Conservation (phyloP, 2,888 invertebrate species). For the Rhamphomyia laevipes region DNA sequence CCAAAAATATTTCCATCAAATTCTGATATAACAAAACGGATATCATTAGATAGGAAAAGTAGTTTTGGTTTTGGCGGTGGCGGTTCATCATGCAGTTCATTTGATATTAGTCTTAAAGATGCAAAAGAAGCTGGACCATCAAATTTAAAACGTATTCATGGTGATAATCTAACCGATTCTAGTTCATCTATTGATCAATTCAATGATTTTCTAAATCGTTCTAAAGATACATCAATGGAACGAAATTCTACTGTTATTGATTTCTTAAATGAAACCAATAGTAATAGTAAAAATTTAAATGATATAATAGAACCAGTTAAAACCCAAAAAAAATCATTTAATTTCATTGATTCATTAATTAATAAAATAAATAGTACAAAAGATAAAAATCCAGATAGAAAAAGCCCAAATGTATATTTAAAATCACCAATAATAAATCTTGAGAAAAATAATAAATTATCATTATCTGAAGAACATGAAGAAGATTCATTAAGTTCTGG, state of each 20-base stretch:
- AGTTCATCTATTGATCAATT: no score
- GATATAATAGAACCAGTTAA: conserved; percentile 4
- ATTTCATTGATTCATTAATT: neutral
- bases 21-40: neutral
- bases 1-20: neutral
- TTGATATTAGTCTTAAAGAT: neutral
- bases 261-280: neutral
- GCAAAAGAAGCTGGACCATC: neutral
- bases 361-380: conserved; percentile 12
- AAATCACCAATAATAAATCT: conserved; percentile 14
- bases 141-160: no score
- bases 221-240: neutral
- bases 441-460: neutral
- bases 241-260: neutral
- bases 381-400: neutral
- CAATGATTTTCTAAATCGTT: neutral
- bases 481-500: conserved; percentile 1
- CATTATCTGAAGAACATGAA: neutral
- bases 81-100: neutral
- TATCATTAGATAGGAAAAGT: neutral
- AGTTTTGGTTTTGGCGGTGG: neutral
- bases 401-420: neutral
- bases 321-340: neutral
- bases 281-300: neutral
- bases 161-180: no score